Conservation (phyloP, 2,888 invertebrate genomes). For the Cactoblastis cactorum region DNA sequence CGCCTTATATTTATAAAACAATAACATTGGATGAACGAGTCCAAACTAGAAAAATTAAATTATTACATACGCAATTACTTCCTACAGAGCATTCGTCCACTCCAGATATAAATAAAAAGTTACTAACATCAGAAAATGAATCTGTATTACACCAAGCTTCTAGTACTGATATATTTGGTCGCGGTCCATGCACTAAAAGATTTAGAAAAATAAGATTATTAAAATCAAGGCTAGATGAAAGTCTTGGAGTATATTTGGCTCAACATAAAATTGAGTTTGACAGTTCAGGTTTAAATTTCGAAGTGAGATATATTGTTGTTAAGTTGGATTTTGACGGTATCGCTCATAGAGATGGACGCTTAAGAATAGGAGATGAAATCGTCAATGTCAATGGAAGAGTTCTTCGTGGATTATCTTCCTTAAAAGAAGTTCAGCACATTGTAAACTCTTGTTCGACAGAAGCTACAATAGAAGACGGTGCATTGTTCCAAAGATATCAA, state of each 20-base stretch:
- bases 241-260: constrained; percentile 84
- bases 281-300: constrained; percentile 72
- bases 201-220: constrained; percentile 83
- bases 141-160: constrained; percentile 42
- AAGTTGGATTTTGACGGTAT: constrained; percentile 83
- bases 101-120: constrained; percentile 46
- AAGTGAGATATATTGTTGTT: constrained; percentile 81
- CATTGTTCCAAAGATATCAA: constrained; percentile 66
- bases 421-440: constrained; percentile 82
- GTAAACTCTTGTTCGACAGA: constrained; percentile 76
- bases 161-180: constrained; percentile 67
- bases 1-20: constrained; percentile 67
- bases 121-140: constrained; percentile 50
- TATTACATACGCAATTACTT: constrained; percentile 66
- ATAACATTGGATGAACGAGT: constrained; percentile 72
- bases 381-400: constrained; percentile 92
- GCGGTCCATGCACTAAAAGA: constrained; percentile 80
- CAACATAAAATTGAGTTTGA: constrained; percentile 81
- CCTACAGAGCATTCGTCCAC: constrained; percentile 54
- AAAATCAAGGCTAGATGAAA: constrained; percentile 83
- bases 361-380: constrained; percentile 92
- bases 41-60: constrained; percentile 72
- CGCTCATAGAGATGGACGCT: constrained; percentile 87
- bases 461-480: constrained; percentile 55
- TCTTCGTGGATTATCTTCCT: constrained; percentile 84